These are phyloP conservation scores for Neelides sp. DNA, from an alignment of 1,140 invertebrate species.

Conservation along the genomic window DNA sequence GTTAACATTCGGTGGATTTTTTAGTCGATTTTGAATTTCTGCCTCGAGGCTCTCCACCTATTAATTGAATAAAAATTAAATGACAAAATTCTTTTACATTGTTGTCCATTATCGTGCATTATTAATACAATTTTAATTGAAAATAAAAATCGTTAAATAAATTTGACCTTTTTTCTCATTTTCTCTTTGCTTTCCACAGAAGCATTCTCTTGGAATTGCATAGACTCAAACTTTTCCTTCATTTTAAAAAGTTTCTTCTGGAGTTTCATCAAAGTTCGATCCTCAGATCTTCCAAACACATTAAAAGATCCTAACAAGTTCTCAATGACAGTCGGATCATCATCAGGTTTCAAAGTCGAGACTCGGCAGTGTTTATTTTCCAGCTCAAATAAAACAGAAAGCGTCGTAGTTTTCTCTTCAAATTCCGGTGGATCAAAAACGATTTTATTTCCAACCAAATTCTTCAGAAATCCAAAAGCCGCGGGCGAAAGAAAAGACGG, in stretches of 20 bases:
- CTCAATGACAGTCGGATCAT: not conserved
- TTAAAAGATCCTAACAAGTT: not conserved
- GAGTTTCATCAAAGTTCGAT: constrained; percentile 12
- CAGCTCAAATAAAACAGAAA: not conserved
- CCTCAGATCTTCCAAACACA: not conserved
- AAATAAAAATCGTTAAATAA: not conserved
- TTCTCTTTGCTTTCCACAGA: constrained; percentile 17
- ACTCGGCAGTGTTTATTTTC: not conserved
- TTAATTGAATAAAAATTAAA: not conserved
- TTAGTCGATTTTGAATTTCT: no score
- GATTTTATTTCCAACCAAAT: not conserved
- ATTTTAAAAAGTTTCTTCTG: constrained; percentile 17
- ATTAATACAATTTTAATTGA: constrained; percentile 5
- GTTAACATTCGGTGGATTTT: no score
- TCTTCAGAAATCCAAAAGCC: not conserved
- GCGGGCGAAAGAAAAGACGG: not conserved
- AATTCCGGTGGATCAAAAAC: not conserved
- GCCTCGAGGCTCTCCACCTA: constrained; percentile 11
- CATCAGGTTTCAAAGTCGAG: not conserved
- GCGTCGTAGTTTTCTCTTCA: not conserved
- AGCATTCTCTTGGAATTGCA: constrained; percentile 18
- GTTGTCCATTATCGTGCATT: no score
- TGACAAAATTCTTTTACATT: no score
- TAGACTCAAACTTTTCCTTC: constrained; percentile 12
- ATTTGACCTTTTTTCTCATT: constrained; percentile 12